These are phyloP conservation scores for Protonemura montana DNA, from an alignment of 2,888 invertebrate species.

Conservation along the genomic window DNA sequence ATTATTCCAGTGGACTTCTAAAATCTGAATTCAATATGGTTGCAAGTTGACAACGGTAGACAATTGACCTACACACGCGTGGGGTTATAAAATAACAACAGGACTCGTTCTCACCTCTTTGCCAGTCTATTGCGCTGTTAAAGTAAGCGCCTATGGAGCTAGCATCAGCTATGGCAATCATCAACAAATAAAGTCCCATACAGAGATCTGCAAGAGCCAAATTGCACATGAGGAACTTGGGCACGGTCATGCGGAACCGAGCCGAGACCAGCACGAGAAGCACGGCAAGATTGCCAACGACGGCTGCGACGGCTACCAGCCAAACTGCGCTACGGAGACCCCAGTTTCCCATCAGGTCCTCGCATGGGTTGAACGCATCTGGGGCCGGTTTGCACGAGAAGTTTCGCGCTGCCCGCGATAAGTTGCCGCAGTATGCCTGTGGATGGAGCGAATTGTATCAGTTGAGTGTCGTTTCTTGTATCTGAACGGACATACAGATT, in stretches of 20 bases:
- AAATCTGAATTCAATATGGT: no score
- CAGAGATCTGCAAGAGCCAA: constrained; percentile 72
- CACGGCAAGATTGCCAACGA: constrained; percentile 71
- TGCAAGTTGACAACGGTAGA: no score
- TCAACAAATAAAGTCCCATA: constrained; percentile 70
- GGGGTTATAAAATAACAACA: no score
- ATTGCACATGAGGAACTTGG: constrained; percentile 72
- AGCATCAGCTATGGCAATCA: constrained; percentile 69
- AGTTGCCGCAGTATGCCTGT: constrained; percentile 48
- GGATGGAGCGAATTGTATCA: not conserved
- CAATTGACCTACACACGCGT: no score
- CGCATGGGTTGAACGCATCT: constrained; percentile 71
- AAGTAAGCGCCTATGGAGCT: constrained; percentile 71
- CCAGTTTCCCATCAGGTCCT: constrained; percentile 70
- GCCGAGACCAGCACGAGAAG: constrained; percentile 66
- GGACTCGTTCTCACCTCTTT: constrained; percentile 60
- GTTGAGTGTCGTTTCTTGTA: not conserved
- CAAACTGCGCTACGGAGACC: constrained; percentile 67
- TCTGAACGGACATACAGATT: no score
- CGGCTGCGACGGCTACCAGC: constrained; percentile 67
- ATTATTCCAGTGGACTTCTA: no score
- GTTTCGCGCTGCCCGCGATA: constrained; percentile 54
- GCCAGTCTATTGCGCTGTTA: constrained; percentile 74
- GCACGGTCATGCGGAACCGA: constrained; percentile 62
- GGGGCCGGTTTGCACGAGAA: constrained; percentile 64